Evolutionary conservation across 2,888 invertebrate species (phyloP).

Genomic region (Tipula unca): DNA sequence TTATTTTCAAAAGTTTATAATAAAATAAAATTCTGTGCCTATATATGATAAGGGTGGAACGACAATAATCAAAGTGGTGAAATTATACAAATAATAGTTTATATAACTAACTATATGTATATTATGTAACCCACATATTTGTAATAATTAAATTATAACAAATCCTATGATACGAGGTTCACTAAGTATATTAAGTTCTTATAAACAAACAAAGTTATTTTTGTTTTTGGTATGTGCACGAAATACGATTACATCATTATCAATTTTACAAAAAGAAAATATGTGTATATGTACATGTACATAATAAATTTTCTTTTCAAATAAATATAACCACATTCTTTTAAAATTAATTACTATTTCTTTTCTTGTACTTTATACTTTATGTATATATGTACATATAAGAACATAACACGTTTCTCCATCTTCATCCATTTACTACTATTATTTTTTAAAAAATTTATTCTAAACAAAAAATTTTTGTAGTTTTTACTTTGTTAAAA

Average conservation of each 20-base stretch:
- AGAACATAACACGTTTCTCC: background rate
- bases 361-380: too few relatives aligned
- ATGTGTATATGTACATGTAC: background rate
- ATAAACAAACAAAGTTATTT: background rate
- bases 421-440: background rate
- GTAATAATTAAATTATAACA: background rate
- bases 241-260: conserved; percentile 1
- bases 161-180: background rate
- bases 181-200: background rate
- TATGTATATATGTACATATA: background rate
- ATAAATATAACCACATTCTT: background rate
- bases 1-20: too few relatives aligned
- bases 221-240: background rate
- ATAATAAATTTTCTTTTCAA: background rate
- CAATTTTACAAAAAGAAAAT: background rate
- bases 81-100: background rate
- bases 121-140: background rate
- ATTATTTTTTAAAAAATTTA: background rate
- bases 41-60: too few relatives aligned
- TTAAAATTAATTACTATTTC: conserved; percentile 8
- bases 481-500: background rate
- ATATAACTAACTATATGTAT: background rate
- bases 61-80: background rate
- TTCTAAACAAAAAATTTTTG: background rate
- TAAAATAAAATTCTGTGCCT: too few relatives aligned